These are phyloP conservation scores for Phenacoccus solenopsis DNA, from an alignment of 1,140 invertebrate species.

Conservation along the genomic window DNA sequence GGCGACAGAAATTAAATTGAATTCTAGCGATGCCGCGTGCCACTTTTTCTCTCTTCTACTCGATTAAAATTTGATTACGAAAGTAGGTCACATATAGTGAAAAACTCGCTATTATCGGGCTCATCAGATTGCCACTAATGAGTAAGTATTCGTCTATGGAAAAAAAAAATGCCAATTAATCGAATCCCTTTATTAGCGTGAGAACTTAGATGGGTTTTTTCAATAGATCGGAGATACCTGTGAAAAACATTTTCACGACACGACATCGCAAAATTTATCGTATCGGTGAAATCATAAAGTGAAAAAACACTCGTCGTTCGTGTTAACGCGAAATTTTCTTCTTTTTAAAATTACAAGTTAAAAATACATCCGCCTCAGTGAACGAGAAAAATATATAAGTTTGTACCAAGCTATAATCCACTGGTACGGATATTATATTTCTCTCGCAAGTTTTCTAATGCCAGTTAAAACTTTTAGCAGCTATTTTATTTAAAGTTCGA, in stretches of 20 bases:
- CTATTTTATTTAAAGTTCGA: slow-evolving; percentile 12
- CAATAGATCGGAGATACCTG: no score
- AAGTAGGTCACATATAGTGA: no score
- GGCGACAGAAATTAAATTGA: not conserved
- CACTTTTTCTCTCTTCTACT: not conserved
- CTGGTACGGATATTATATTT: slow-evolving; percentile 14
- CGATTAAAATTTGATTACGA: no score
- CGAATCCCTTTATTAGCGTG: no score
- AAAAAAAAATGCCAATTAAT: no score
- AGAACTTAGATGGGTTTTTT: no score
- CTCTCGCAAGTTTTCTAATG: not conserved
- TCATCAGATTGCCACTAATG: no score
- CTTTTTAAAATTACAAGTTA: not conserved
- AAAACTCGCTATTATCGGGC: no score
- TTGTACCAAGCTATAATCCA: slow-evolving; percentile 6
- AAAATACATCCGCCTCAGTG: not conserved
- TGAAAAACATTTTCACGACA: not conserved
- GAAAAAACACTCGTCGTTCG: not conserved
- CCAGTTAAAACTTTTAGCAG: slow-evolving; percentile 9
- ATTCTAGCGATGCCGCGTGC: not conserved
- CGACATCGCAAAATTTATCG: not conserved
- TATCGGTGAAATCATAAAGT: not conserved
- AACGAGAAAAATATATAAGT: not conserved
- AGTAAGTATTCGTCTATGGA: no score
- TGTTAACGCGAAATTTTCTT: not conserved